Base-by-base conservation (phyloP, 2,888 invertebrate genomes). In the Leptinotarsa juncta region DNA sequence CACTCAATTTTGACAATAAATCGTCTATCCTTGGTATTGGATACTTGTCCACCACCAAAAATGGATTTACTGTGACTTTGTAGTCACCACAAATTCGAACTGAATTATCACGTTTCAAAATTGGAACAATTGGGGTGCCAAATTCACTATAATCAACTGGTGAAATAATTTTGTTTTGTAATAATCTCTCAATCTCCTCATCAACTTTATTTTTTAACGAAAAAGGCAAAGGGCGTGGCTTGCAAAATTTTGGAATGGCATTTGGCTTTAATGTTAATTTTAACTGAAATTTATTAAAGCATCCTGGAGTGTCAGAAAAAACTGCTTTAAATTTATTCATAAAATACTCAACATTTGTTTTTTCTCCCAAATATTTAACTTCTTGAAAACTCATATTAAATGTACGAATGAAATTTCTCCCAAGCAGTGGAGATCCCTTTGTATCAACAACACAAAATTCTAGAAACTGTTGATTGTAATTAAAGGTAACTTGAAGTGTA, bases 381-480 rank as follows among this genome's bases (percentile, higher is more conserved):
- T 32, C 32, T 32, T 32, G 32, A 1, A 32, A 32, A 50, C 10
- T 23, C 23, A 65, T 65, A 26, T 65, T 23, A 23, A 20, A 65
- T 23, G 18, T 65, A 23, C 65, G 20, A 23, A 65, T 32, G 18
- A 65, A 65, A 16, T 32, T 65, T 65, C 48, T 42, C 15, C 65
- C 65, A 32, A 32, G 65, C 16, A 65, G 42, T 16, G 65, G 48
- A n/a, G 65, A 16, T 18, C 65, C 48, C 16, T 65, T 49, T 42
- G 65, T 65, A 32, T 65, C 65, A 42, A 65, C 65, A 42, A 65
- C 65, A 42, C 65, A 32, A 65, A 65, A 65, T 10, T 65, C 65
- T 16, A 65, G 65, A n/a, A 55, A 55, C 16, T 18, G 16, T 55
- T n/a, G 50, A 50, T 15, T 10, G 10, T 20, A 32, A 32, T 32